Evolutionary conservation across 1,140 invertebrate species (phyloP), one percentile per base, ranked within the genome.

Genomic region (Heliconius congener): DNA sequence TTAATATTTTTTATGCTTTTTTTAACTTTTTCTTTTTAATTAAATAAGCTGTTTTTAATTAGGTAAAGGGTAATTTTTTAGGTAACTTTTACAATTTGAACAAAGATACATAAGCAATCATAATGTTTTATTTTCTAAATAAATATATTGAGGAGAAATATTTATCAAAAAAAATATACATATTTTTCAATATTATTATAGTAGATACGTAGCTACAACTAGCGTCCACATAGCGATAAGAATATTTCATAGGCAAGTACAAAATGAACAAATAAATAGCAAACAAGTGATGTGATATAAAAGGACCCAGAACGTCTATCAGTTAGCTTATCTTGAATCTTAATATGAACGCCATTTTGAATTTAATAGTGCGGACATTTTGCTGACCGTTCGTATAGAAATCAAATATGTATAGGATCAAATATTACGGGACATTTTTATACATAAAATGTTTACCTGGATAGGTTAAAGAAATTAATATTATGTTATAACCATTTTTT

Each of bases 321-420:
- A 46, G 60, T 66, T 18, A 8, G 60, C 34, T 81, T 81, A 81
- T 77, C 79, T 76, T 46, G 42, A 55, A 81, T 81, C 79, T 81
- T 81, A 81, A 81, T 81, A 60, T n/a, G 72, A 30, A 9, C 75
- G 79, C 79, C 72, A 81, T 81, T 81, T 81, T 81, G 79, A 77
- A 77, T 71, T 77, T 81, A 81, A 60, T 74, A 77, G 52, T 39
- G 74, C 34, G 39, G 52, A 76, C 74, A 73, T 76, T 80, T 80
- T 80, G 74, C 70, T 80, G 50, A 73, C 77, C 57, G 9, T 46
- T 50, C 6, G 34, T 57, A 60, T 72, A 71, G 39, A 78, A 60
- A 50, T 78, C 74, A n/a, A 34, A 37, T 37, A 76, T 66, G 30
- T 30, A 30, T 52, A 18, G 1, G 2, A 52, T 4, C 18, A 52